Evolutionary conservation across 2,113 vertebrate genomes (phyloP), one percentile per base, ranked within the genome.

Genomic region (Xyliphius kryptos): DNA sequence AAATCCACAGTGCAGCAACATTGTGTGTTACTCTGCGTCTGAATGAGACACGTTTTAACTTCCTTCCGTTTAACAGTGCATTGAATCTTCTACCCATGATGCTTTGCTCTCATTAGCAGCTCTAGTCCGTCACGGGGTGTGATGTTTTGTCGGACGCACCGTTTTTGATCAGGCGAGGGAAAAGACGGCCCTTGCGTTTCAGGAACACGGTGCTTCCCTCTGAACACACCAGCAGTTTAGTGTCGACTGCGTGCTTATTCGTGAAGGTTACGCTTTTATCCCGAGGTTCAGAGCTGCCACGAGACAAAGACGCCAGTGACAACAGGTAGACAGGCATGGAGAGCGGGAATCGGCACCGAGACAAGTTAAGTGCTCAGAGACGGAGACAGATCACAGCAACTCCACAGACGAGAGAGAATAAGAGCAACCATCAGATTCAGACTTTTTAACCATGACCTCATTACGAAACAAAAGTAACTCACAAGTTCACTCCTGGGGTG

Each of bases 151-250:
- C 63, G 63, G 75, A 77, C 71, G 63, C 32, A 65, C 52, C 67
- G 10, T 71, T 72, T 84, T 77, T 84, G 80, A 85, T 87, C 80
- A 81, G 75, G 40, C 51, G 74, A 64, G 74, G 61, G 74, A 68
- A 53, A 61, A 82, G 79, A 83, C 77, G 79, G 74, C 72, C 72
- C 80, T 80, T 80, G 81, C 81, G 82, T 73, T 83, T 81, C 74
- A 77, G 63, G 77, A 71, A 79, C 75, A 77, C 81, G 78, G 74
- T 80, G 71, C 78, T 68, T 52, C 70, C 74, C 76, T 87, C 84
- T 87, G 83, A 85, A 85, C 77, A 77, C 74, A 74, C 81, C 68
- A 78, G 78, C 77, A 76, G 80, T 83, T 74, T 79, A 75, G 78
- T 59, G 60, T 74, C 81, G 77, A 78, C 75, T 77, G 78, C 75